These are phyloP conservation scores for Endotricha flammealis DNA, from an alignment of 2,888 invertebrate genomes.

Conservation along the genomic window DNA sequence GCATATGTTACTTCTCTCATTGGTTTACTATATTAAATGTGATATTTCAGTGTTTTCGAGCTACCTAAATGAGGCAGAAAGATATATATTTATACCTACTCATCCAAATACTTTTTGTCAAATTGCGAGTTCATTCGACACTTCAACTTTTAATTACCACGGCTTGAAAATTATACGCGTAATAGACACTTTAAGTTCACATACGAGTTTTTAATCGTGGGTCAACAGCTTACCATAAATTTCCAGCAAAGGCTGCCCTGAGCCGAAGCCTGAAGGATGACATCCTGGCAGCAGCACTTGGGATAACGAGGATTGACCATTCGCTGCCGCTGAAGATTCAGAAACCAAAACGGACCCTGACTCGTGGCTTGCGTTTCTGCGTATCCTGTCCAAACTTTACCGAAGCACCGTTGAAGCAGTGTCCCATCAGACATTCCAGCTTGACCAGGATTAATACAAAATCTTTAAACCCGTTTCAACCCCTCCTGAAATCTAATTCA, in stretches of 20 bases:
- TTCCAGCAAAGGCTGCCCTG: constrained; percentile 54
- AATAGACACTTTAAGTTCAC: background rate
- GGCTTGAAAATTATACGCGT: too few species aligned
- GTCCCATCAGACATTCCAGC: constrained; percentile 24
- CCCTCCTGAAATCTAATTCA: background rate
- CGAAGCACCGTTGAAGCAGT: constrained; percentile 17
- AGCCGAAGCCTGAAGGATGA: constrained; percentile 37
- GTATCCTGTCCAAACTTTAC: constrained; percentile 42
- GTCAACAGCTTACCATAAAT: constrained; percentile 57
- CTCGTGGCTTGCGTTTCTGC: constrained; percentile 30
- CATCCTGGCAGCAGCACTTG: constrained; percentile 27
- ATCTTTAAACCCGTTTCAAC: background rate
- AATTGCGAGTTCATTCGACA: too few species aligned
- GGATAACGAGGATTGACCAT: constrained; percentile 31
- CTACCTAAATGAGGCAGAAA: too few species aligned
- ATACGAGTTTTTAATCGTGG: constrained; percentile 28
- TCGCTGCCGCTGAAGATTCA: constrained; percentile 29
- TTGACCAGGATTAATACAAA: constrained; percentile 19
- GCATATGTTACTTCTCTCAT: too few species aligned
- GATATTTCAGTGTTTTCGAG: too few species aligned
- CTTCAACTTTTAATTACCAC: background rate
- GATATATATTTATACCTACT: too few species aligned
- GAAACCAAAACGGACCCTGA: too few species aligned
- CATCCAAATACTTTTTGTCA: too few species aligned
- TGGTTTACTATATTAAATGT: too few species aligned